Percentiles rank a stretch among this genome's conserved stretches.
These are phyloP conservation scores for Drosophila carrolli DNA, from an alignment of 1,140 invertebrate species.

Conservation along the genomic window DNA sequence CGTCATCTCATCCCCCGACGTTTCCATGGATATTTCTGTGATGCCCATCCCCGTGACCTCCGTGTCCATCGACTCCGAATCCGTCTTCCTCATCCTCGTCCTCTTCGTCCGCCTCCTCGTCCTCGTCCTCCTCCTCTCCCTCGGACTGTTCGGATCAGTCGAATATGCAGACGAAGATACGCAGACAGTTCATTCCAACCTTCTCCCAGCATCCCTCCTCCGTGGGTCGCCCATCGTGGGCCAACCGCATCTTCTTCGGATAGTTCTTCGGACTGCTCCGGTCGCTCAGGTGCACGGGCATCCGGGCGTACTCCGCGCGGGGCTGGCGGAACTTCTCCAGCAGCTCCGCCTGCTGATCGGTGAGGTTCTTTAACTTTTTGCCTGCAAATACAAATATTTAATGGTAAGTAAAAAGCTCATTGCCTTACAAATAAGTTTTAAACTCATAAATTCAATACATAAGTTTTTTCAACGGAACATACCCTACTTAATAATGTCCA, in stretches of 20 bases:
- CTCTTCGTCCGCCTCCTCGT: not conserved
- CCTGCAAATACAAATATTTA: constrained; percentile 31
- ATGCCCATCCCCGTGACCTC: not conserved
- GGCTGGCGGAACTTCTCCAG: constrained; percentile 80
- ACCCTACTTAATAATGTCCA: too few species aligned
- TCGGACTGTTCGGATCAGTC: constrained; percentile 67
- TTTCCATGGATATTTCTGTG: not conserved
- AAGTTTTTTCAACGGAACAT: too few species aligned
- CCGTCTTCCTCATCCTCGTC: constrained; percentile 13
- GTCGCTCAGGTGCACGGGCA: constrained; percentile 83
- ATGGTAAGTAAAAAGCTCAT: too few species aligned
- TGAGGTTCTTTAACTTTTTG: constrained; percentile 81
- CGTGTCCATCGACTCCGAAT: not conserved
- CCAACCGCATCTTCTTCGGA: constrained; percentile 80
- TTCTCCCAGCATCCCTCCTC: constrained; percentile 81
- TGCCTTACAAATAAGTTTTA: too few species aligned
- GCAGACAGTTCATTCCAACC: constrained; percentile 78
- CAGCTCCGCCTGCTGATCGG: constrained; percentile 76
- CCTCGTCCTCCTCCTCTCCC: constrained; percentile 32
- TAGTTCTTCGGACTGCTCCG: constrained; percentile 83
- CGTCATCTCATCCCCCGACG: constrained; percentile 27
- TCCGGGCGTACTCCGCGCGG: constrained; percentile 76
- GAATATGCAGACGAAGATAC: constrained; percentile 83
- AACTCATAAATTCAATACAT: too few species aligned
- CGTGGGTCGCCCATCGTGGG: constrained; percentile 57